Evolutionary conservation across 1,140 invertebrate genomes (phyloP).

Genomic region (Nomia melanderi): DNA sequence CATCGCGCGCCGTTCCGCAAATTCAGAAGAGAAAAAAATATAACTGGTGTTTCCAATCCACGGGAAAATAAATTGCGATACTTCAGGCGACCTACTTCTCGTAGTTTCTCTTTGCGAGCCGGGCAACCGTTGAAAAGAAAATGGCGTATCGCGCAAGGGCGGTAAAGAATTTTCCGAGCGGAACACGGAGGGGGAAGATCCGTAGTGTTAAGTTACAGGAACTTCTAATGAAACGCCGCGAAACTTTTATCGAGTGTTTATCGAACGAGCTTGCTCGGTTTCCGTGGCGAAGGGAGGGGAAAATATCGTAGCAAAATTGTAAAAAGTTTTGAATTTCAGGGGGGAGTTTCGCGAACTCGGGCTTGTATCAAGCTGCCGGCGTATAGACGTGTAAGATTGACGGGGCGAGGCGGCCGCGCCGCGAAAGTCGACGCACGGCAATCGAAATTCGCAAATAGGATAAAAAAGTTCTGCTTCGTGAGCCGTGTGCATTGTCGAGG

Average conservation of each 20-base stretch:
- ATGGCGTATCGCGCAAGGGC: neutral
- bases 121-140: neutral
- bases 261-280: neutral
- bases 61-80: neutral
- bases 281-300: neutral
- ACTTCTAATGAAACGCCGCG: slow-evolving; percentile 1
- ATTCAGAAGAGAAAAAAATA: too few relatives aligned
- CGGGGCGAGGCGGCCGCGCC: neutral
- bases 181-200: too few relatives aligned
- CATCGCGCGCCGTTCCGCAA: too few relatives aligned
- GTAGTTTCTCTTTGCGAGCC: neutral
- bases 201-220: neutral
- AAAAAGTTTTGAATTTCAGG: slow-evolving; percentile 15
- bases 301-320: slow-evolving; percentile 9
- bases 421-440: neutral
- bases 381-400: neutral
- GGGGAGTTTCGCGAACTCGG: slow-evolving; percentile 8
- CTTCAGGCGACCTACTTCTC: neutral
- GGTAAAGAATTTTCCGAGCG: neutral
- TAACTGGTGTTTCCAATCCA: too few relatives aligned
- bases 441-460: slow-evolving; percentile 14
- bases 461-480: neutral
- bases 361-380: neutral
- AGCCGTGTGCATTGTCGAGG: neutral
- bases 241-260: slow-evolving; percentile 28